Base-by-base conservation (phyloP, 2,113 vertebrate species). In the Austrofundulus limnaeus region DNA sequence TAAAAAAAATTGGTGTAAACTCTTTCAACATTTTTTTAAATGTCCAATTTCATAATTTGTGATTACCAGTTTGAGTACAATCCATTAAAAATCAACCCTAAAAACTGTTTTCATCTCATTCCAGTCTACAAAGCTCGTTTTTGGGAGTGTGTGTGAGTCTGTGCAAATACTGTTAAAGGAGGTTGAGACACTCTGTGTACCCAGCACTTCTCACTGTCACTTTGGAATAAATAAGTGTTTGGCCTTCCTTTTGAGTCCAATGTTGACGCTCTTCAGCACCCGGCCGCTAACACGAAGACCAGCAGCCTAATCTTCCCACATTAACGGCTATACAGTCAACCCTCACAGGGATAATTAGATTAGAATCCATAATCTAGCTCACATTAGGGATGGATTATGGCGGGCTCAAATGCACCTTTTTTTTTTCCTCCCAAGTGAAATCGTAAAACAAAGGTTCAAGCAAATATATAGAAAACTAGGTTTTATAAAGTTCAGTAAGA, bases 231-330 rank as follows among this genome's bases (percentile, higher is more conserved):
- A 87, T 80, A 90, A 82, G 76, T 58, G 84, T 87, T 86, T 89
- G 82, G 81, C 67, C 77, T 17, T 70, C 73, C 85, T 65, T 85
- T 86, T 87, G 82, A 88, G 78, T 75, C 77, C 64, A 68, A 38
- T 90, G 86, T 87, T 89, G 85, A 90, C 84, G 61, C 89, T 87
- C 85, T 89, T 88, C 81, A 85, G 67, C 66, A 7, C 77, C 73
- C 64, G 51, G 61, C 70, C 82, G 72, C 77, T 58, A 64, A 56
- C 73, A 82, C 66, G 53, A 83, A 74, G 74, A 73, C 70, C 72
- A 58, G 51, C 48, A 20, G 69, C 48, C 80, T 90, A 89, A 90
- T 89, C 85, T 87, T 68, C 60, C 48, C 77, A 88, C 78, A 87
- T 80, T 87, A 88, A 62, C 79, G 74, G 81, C 82, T 82, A n/a